These are phyloP conservation scores for Poliocrania exsul DNA, from an alignment of 2,797 vertebrate genomes.

Conservation along the genomic window DNA sequence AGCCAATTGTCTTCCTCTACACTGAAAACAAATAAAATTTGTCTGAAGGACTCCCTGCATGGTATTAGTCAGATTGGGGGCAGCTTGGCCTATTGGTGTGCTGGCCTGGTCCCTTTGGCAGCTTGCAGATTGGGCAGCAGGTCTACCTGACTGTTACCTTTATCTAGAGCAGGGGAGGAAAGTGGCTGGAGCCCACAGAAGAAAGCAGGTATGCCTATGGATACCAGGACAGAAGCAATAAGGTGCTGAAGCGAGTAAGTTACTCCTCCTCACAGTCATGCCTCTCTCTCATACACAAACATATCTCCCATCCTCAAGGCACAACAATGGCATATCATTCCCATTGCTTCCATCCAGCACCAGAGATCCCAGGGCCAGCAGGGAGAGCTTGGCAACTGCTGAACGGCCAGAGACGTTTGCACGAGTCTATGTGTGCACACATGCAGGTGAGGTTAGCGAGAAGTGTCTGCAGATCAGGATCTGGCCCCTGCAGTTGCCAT, in stretches of 20 bases:
- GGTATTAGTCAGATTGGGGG: not conserved
- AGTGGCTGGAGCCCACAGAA: not conserved
- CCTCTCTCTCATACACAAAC: not conserved
- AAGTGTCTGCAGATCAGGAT: not conserved
- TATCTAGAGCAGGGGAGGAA: not conserved
- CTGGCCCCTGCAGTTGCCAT: not conserved
- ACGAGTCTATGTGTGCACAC: accelerated
- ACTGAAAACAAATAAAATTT: not conserved
- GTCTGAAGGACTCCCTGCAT: not conserved
- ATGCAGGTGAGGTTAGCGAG: not conserved
- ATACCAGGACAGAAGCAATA: not conserved
- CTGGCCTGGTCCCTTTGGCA: not conserved
- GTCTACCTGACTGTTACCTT: not conserved
- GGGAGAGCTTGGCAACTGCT: not conserved
- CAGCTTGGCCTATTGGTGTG: not conserved
- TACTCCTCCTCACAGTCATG: not conserved
- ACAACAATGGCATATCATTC: not conserved
- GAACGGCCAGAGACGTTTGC: not conserved
- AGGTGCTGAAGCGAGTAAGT: not conserved
- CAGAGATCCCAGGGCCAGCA: not conserved
- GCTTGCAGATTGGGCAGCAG: not conserved
- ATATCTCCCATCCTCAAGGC: not conserved
- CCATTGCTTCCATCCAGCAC: not conserved
- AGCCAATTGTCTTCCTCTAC: not conserved
- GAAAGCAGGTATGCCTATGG: not conserved